phyloP scores from a whole-genome alignment of 2,888 invertebrate genomes.

The Megastigmus dorsalis region DNA sequence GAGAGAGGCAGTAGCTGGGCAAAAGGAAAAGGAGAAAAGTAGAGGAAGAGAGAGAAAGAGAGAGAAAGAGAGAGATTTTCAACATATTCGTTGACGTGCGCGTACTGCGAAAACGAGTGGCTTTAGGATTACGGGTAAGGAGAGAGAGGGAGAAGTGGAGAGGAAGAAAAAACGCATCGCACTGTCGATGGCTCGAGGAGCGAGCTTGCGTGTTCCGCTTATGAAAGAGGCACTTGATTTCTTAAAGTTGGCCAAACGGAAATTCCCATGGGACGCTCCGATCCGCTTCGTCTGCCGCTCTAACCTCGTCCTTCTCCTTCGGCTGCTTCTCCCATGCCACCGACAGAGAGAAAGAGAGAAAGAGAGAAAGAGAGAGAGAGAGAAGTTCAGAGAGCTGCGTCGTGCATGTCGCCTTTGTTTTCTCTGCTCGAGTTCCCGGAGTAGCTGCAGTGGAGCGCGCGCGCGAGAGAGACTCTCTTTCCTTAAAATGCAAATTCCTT shows the following conservation, averaged over 20 bases:
- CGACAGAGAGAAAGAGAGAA: too few relatives aligned
- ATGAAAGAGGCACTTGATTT: constrained; percentile 62
- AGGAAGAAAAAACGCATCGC: neutral
- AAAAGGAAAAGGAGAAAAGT: neutral
- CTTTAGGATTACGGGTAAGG: constrained; percentile 24
- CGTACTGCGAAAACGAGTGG: constrained; percentile 48
- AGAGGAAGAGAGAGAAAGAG: neutral
- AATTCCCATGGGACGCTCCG: constrained; percentile 55
- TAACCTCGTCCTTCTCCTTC: constrained; percentile 18
- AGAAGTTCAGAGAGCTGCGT: constrained; percentile 7
- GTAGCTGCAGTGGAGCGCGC: too few relatives aligned
- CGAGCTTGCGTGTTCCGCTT: constrained; percentile 62
- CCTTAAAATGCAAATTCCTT: constrained; percentile 42
- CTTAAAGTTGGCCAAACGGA: constrained; percentile 58
- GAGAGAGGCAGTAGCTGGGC: neutral
- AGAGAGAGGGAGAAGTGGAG: constrained; percentile 28
- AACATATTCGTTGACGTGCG: constrained; percentile 53
- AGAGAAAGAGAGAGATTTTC: constrained; percentile 45
- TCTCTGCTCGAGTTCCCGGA: too few relatives aligned
- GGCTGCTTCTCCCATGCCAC: neutral
- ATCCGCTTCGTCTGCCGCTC: constrained; percentile 41
- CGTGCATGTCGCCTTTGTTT: constrained; percentile 30
- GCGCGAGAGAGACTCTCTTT: constrained; percentile 1
- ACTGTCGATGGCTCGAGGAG: constrained; percentile 27
- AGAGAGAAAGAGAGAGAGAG: too few relatives aligned